phyloP scores from a whole-genome alignment of 1,140 invertebrate genomes.

The Aporrectodea caliginosa region DNA sequence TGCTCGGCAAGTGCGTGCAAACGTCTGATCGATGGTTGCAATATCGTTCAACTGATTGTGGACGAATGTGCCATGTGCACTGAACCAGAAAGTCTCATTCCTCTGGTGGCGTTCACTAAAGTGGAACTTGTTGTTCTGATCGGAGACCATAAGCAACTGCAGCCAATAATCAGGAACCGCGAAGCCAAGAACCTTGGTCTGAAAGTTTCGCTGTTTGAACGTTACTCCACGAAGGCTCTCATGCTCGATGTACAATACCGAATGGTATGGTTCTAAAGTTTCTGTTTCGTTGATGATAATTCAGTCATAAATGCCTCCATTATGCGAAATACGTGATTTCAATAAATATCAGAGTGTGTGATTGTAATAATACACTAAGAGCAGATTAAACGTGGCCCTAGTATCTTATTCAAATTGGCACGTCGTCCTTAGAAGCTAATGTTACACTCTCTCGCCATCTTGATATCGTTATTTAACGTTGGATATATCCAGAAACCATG shows the following conservation, averaged over 20 bases:
- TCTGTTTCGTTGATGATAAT: no score
- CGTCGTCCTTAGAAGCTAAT: no score
- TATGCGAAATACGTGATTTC: no score
- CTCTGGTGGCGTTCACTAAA: constrained; percentile 38
- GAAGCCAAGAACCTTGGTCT: constrained; percentile 41
- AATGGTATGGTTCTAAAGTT: no score
- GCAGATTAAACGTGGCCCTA: no score
- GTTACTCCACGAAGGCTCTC: constrained; percentile 41
- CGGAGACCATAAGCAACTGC: constrained; percentile 47
- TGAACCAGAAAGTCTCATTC: constrained; percentile 45
- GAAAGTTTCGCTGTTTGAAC: constrained; percentile 45
- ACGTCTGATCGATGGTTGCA: constrained; percentile 2
- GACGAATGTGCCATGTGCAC: constrained; percentile 50
- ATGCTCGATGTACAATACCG: constrained; percentile 45
- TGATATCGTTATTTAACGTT: no score
- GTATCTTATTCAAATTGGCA: no score
- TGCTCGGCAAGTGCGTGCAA: constrained; percentile 38
- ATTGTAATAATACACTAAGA: no score
- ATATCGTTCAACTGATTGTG: constrained; percentile 46
- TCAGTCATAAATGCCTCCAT: no score
- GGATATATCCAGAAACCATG: no score
- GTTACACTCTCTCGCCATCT: no score
- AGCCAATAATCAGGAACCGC: constrained; percentile 41
- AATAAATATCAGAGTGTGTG: no score
- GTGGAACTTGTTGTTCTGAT: constrained; percentile 42